A percentile compares a stretch with the other conserved stretches of the same genome.
These are phyloP conservation scores for Xenentodon cancila DNA, from an alignment of 2,797 vertebrate species.

Conservation along the genomic window DNA sequence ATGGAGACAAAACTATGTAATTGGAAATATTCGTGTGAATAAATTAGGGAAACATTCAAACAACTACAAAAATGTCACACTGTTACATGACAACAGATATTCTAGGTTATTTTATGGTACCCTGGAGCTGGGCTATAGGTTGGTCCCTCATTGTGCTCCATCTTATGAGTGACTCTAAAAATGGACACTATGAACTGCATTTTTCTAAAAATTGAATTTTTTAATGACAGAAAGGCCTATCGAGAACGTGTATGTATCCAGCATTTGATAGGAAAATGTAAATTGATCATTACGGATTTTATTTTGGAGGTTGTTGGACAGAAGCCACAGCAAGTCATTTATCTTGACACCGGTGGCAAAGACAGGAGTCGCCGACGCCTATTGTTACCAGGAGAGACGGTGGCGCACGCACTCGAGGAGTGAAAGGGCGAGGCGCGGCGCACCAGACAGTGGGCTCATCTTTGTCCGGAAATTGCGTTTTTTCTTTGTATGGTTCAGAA, in stretches of 20 bases:
- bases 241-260: no score
- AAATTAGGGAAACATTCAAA: neutral
- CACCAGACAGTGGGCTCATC: constrained; percentile 41
- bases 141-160: neutral
- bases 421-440: constrained; percentile 81
- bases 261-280: neutral
- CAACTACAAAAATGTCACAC: neutral
- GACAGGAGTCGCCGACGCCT: constrained; percentile 63
- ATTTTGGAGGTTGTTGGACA: constrained; percentile 32
- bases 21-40: neutral
- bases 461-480: constrained; percentile 54
- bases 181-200: no score
- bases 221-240: no score
- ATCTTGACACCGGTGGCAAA: constrained; percentile 57
- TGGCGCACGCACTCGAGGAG: constrained; percentile 54
- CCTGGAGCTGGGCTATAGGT: no score
- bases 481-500: neutral
- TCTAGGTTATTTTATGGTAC: no score
- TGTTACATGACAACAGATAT: no score
- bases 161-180: no score
- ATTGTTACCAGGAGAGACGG: constrained; percentile 74
- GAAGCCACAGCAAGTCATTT: neutral
- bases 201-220: neutral
- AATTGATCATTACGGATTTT: constrained; percentile 20
- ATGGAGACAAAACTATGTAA: neutral